These are phyloP conservation scores for Perca fluviatilis DNA, from an alignment of 2,113 vertebrate genomes.

Conservation along the genomic window DNA sequence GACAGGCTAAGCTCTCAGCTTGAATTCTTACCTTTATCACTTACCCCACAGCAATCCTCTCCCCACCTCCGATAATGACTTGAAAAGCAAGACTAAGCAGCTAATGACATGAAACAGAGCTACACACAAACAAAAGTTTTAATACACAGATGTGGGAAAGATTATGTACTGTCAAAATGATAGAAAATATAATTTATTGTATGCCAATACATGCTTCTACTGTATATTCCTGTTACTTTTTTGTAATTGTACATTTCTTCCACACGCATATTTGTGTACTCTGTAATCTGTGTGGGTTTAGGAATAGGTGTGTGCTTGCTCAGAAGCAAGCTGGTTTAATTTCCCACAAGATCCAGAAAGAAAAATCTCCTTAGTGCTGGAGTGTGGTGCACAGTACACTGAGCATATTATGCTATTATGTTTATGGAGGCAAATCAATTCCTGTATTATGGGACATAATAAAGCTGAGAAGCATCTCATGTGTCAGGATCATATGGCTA, in stretches of 20 bases:
- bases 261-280: conserved; percentile 12
- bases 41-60: conserved; percentile 53
- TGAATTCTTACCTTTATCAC: conserved; percentile 63
- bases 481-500: conserved; percentile 49
- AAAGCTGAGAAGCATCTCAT: conserved; percentile 43
- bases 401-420: conserved; percentile 78
- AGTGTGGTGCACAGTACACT: conserved; percentile 55
- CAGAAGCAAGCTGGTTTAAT: conserved; percentile 71
- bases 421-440: conserved; percentile 79
- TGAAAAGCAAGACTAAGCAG: conserved; percentile 54
- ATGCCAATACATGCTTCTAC: conserved; percentile 7
- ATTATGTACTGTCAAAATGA: neutral
- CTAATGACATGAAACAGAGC: conserved; percentile 43
- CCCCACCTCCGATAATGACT: conserved; percentile 55
- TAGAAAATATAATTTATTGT: conserved; percentile 20
- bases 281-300: conserved; percentile 4
- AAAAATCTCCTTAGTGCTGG: conserved; percentile 74
- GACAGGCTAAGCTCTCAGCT: conserved; percentile 70
- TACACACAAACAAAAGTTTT: conserved; percentile 6
- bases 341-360: conserved; percentile 77
- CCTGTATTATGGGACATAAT: conserved; percentile 61
- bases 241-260: conserved; percentile 43
- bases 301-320: conserved; percentile 24
- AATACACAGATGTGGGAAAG: conserved; percentile 15
- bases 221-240: neutral